These are phyloP conservation scores for Sialis lutaria DNA, from an alignment of 2,888 invertebrate species.

Conservation along the genomic window DNA sequence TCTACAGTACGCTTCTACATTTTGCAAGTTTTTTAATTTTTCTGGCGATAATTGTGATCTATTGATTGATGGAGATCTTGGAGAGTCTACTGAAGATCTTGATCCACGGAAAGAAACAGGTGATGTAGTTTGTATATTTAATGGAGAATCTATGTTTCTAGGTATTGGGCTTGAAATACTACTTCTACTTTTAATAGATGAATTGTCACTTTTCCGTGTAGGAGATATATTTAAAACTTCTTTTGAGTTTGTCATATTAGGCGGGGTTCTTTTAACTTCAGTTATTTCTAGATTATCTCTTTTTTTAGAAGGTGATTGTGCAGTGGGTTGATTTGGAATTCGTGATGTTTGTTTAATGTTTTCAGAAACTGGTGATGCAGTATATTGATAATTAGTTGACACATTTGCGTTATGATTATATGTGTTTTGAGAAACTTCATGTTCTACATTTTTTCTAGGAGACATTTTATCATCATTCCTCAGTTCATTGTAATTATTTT, in stretches of 20 bases:
- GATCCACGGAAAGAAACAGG: neutral
- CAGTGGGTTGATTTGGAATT: neutral
- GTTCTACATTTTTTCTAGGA: constrained; percentile 4
- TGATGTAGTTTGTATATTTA: neutral
- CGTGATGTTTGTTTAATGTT: neutral
- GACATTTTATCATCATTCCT: constrained; percentile 6
- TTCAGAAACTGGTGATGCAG: neutral
- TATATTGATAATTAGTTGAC: too few species aligned
- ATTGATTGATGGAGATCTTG: neutral
- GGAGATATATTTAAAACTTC: too few species aligned
- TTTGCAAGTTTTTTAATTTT: constrained; percentile 36
- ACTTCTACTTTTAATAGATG: neutral
- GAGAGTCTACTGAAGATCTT: neutral
- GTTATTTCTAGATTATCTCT: neutral
- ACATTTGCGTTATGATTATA: too few species aligned
- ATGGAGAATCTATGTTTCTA: constrained; percentile 1
- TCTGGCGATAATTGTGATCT: constrained; percentile 19
- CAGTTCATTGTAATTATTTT: constrained; percentile 10
- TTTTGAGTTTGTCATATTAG: too few species aligned
- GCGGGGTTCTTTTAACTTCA: too few species aligned
- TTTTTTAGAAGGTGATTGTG: neutral
- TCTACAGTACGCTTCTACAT: constrained; percentile 33
- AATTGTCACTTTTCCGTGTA: neutral
- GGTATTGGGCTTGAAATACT: constrained; percentile 6
- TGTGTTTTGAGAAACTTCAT: too few species aligned